These are phyloP conservation scores for Desoria tigrina DNA, from an alignment of 2,888 invertebrate species.

Conservation along the genomic window DNA sequence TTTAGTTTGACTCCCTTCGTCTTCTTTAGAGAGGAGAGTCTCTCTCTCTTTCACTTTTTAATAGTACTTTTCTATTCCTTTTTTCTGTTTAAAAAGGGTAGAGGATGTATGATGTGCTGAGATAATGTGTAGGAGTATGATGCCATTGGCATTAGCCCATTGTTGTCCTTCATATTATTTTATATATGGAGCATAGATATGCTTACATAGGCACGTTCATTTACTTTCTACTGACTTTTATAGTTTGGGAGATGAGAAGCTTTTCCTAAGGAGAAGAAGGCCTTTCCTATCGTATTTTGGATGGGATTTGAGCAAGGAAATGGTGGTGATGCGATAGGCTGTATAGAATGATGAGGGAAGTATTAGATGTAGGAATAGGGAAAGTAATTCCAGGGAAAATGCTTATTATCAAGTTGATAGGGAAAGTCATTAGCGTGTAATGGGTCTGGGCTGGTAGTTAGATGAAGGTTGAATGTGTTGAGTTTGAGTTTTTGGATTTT, in stretches of 20 bases:
- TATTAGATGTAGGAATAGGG: conserved; percentile 1
- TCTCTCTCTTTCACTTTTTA: conserved; percentile 1
- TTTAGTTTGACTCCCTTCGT: conserved; percentile 23
- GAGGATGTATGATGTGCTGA: neutral
- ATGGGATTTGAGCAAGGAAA: conserved; percentile 5
- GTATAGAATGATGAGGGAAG: conserved; percentile 5
- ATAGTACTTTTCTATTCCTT: neutral
- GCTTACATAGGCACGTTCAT: too few species aligned
- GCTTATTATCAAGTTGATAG: conserved; percentile 28
- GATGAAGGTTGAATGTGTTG: neutral
- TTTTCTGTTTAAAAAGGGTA: neutral
- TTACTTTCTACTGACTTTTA: too few species aligned
- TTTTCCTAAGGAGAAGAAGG: conserved; percentile 1
- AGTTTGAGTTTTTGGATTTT: neutral
- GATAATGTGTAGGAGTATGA: neutral
- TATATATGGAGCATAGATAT: too few species aligned
- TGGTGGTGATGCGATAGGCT: neutral
- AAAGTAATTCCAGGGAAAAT: conserved; percentile 31
- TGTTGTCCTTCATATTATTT: too few species aligned
- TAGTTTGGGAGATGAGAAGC: too few species aligned
- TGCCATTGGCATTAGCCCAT: too few species aligned
- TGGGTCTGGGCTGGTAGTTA: conserved; percentile 4
- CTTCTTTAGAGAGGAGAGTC: neutral
- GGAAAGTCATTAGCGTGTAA: conserved; percentile 35
- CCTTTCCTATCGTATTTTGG: neutral